Conservation (phyloP, 2,888 invertebrate genomes). For the Shargacucullia verbasci region DNA sequence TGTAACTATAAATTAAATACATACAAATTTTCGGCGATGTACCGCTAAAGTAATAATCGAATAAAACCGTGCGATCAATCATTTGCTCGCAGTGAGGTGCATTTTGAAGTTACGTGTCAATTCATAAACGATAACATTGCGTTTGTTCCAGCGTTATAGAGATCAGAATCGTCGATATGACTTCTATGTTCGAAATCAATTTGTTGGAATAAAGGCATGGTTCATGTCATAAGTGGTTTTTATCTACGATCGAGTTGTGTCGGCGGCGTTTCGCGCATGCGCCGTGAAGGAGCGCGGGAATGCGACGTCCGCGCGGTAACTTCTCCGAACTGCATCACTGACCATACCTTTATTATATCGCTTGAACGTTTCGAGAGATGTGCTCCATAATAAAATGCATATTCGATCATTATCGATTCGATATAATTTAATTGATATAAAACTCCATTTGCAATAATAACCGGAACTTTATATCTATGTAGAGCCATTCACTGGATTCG, state of each 20-base stretch:
- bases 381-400: slow-evolving; percentile 32
- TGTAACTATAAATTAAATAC: slow-evolving; percentile 52
- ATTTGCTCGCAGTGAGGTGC: slow-evolving; percentile 65
- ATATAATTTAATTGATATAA: slow-evolving; percentile 19
- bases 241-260: slow-evolving; percentile 83
- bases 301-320: slow-evolving; percentile 70
- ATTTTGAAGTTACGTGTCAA: slow-evolving; percentile 73
- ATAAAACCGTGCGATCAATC: slow-evolving; percentile 68
- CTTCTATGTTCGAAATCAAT: slow-evolving; percentile 81
- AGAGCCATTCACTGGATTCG: too few relatives aligned
- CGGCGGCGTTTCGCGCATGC: slow-evolving; percentile 83
- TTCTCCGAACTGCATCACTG: slow-evolving; percentile 80
- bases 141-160: slow-evolving; percentile 61
- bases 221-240: slow-evolving; percentile 83
- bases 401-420: slow-evolving; percentile 42
- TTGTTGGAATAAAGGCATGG: slow-evolving; percentile 85
- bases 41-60: slow-evolving; percentile 47
- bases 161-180: slow-evolving; percentile 69
- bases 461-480: neutral
- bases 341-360: slow-evolving; percentile 67
- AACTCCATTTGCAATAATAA: slow-evolving; percentile 1
- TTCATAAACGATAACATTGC: slow-evolving; percentile 73
- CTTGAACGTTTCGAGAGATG: slow-evolving; percentile 64
- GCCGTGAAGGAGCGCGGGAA: slow-evolving; percentile 67
- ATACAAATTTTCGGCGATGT: slow-evolving; percentile 43